A percentile compares a stretch with the other conserved stretches of the same genome.
Conservation (phyloP, 2,113 vertebrate species). For the Cromileptes altivelis region DNA sequence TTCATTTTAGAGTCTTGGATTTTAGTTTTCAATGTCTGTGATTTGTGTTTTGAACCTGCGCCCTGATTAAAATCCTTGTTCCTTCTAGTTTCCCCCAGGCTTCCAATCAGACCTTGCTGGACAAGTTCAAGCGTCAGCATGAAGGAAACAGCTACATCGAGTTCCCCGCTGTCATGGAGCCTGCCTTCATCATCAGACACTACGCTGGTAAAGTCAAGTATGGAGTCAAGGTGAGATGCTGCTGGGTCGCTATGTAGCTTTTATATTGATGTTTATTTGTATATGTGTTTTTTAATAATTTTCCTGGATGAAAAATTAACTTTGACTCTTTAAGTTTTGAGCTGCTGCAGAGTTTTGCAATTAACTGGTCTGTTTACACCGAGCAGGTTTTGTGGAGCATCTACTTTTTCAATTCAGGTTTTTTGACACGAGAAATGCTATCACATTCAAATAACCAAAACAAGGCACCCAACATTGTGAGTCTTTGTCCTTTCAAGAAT, state of each 20-base stretch:
- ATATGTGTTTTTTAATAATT: too few species aligned
- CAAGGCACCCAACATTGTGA: not conserved
- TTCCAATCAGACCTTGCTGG: constrained; percentile 95
- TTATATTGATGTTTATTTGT: not conserved
- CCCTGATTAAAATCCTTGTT: not conserved
- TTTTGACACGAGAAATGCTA: not conserved
- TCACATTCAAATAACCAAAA: not conserved
- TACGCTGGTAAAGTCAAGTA: constrained; percentile 98
- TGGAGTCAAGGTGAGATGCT: constrained; percentile 90
- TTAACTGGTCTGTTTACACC: too few species aligned
- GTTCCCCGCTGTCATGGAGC: constrained; percentile 96
- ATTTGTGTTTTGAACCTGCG: not conserved
- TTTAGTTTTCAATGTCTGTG: not conserved
- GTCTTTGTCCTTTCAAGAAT: not conserved
- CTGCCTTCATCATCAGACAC: constrained; percentile 96
- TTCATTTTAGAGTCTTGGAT: not conserved
- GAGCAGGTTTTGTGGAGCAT: too few species aligned
- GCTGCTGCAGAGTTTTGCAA: too few species aligned
- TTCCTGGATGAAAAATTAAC: too few species aligned
- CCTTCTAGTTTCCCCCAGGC: constrained; percentile 93
- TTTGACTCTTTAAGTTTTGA: too few species aligned
- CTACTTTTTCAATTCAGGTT: not conserved
- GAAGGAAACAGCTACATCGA: constrained; percentile 95
- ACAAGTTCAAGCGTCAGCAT: constrained; percentile 96
- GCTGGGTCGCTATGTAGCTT: not conserved